Conservation (phyloP, 2,113 vertebrate species). For the Ciconia boyciana region DNA sequence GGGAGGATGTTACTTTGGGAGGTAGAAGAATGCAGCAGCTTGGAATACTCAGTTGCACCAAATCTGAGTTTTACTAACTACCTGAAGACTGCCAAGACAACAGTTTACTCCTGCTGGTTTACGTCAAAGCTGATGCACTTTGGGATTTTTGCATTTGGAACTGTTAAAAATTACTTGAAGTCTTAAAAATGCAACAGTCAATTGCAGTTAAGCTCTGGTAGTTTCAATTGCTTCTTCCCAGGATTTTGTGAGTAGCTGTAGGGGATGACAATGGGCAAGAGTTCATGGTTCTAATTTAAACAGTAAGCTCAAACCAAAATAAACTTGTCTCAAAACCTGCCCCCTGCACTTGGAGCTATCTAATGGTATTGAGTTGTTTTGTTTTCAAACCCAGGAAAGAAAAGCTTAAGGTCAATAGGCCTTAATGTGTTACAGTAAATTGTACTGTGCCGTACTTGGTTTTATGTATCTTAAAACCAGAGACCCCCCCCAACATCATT, state of each 20-base stretch:
- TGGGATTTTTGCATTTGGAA: neutral
- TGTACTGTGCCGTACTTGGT: neutral
- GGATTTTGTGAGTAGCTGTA: neutral
- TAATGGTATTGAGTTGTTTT: neutral
- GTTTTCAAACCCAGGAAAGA: neutral
- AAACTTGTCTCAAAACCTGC: neutral
- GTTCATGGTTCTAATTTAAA: neutral
- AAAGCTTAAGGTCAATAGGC: neutral
- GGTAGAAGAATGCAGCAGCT: neutral
- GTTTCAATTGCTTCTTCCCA: neutral
- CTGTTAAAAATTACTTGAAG: neutral
- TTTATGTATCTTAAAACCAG: neutral
- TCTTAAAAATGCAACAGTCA: neutral
- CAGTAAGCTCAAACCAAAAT: neutral
- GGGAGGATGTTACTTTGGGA: neutral
- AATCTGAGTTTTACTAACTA: neutral
- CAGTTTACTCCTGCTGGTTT: neutral
- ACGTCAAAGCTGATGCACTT: neutral
- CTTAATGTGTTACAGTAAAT: neutral
- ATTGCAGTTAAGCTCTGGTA: neutral
- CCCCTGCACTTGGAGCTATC: neutral
- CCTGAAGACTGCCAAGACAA: neutral
- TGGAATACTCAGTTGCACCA: neutral
- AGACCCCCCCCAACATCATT: neutral
- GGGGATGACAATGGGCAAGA: neutral